A percentile compares a stretch with the other conserved stretches of the same genome.
phyloP scores from a whole-genome alignment of 1,140 invertebrate genomes.

The Drosophila sp. region DNA sequence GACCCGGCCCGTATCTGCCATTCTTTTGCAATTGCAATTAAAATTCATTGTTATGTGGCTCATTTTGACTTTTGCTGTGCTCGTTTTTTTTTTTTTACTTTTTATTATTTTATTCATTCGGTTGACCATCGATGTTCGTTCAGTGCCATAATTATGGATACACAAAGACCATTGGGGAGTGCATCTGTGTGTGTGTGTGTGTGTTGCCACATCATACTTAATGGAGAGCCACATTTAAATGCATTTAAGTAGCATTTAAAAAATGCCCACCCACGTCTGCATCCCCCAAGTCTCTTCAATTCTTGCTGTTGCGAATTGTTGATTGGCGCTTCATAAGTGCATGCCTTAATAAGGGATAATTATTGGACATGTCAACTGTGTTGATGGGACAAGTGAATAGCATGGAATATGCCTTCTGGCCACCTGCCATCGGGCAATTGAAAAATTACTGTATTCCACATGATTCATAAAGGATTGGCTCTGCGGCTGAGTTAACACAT shows the following conservation, averaged over 20 bases:
- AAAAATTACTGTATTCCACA: background rate
- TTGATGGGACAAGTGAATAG: constrained; percentile 3
- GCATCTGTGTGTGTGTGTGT: background rate
- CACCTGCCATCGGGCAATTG: background rate
- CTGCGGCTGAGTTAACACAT: no score
- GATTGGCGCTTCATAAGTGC: constrained; percentile 16
- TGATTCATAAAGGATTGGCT: background rate
- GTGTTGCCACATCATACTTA: constrained; percentile 39
- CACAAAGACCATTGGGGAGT: constrained; percentile 7
- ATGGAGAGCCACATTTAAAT: constrained; percentile 71
- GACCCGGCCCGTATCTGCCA: constrained; percentile 7
- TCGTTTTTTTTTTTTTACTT: background rate
- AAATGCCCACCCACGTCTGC: background rate
- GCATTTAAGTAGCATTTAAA: constrained; percentile 73
- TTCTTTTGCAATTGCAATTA: constrained; percentile 60
- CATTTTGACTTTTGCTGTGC: constrained; percentile 64
- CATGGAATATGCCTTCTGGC: background rate
- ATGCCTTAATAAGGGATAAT: constrained; percentile 19
- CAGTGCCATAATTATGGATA: constrained; percentile 71
- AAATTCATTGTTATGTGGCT: constrained; percentile 78
- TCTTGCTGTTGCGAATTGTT: constrained; percentile 6
- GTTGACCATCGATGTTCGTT: constrained; percentile 19
- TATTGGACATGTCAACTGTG: constrained; percentile 21
- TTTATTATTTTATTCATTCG: constrained; percentile 4
- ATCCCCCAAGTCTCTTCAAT: background rate